Percentiles rank a stretch among this genome's conserved stretches.
These are phyloP conservation scores for Ibidorhyncha struthersii DNA, from an alignment of 2,113 vertebrate species.

Conservation along the genomic window DNA sequence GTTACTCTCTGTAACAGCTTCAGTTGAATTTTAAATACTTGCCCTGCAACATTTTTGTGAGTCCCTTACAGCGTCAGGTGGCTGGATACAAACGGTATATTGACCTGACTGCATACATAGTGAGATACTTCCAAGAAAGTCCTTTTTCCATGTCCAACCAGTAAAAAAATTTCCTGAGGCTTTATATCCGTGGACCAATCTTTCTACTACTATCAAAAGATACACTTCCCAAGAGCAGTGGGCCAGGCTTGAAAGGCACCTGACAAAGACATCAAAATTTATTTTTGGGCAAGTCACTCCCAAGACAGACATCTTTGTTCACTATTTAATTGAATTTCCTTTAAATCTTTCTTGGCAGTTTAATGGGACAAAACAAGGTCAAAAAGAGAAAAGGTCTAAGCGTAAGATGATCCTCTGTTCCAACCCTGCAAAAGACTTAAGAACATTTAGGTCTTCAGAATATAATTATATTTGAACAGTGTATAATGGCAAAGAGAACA, in stretches of 20 bases:
- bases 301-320: not conserved
- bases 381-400: not conserved
- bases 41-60: not conserved
- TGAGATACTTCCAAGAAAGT: not conserved
- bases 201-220: not conserved
- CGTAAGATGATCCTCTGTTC: not conserved
- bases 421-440: not conserved
- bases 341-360: not conserved
- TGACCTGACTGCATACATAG: not conserved
- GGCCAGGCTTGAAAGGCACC: not conserved
- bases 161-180: not conserved
- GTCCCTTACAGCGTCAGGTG: not conserved
- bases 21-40: not conserved
- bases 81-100: not conserved
- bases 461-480: not conserved
- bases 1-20: not conserved
- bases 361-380: not conserved
- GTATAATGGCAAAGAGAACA: not conserved
- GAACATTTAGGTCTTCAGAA: not conserved
- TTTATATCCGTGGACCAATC: not conserved
- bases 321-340: not conserved
- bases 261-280: not conserved
- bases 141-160: not conserved
- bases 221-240: not conserved
- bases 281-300: not conserved